Percentiles rank a stretch among this genome's conserved stretches.
phyloP scores from a whole-genome alignment of 2,888 invertebrate genomes.

The Rotaria socialis region DNA sequence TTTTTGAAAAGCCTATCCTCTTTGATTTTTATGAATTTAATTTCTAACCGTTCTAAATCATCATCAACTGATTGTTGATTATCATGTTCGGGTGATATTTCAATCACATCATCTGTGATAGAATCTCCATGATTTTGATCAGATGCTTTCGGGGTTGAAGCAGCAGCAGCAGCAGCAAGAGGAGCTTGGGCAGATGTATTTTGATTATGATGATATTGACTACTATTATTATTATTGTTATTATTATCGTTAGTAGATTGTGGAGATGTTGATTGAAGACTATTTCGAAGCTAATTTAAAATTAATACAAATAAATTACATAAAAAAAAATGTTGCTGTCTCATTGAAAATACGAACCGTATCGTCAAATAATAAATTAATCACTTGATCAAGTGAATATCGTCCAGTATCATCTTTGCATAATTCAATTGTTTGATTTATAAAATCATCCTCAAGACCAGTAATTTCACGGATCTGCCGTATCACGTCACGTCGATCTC shows the following conservation, averaged over 20 bases:
- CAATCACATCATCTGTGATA: neutral
- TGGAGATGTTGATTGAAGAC: neutral
- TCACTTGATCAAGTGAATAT: conserved; percentile 20
- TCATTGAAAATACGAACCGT: neutral
- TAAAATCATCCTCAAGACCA: conserved; percentile 51
- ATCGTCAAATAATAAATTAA: conserved; percentile 8
- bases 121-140: neutral
- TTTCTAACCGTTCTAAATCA: conserved; percentile 7
- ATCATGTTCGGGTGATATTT: neutral
- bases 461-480: conserved; percentile 48
- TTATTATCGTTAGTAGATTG: neutral
- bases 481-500: conserved; percentile 42
- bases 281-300: neutral
- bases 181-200: neutral
- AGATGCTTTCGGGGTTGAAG: neutral
- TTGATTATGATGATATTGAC: neutral
- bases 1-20: too few species aligned
- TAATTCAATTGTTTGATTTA: conserved; percentile 54
- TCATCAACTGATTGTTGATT: neutral
- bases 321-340: too few species aligned
- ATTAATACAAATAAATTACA: too few species aligned
- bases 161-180: neutral
- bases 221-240: too few species aligned
- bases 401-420: conserved; percentile 50
- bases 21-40: too few species aligned